Evolutionary conservation across 2,888 invertebrate genomes (phyloP), one percentile per base, ranked within the genome.

Genomic region (Nycteola revayana): DNA sequence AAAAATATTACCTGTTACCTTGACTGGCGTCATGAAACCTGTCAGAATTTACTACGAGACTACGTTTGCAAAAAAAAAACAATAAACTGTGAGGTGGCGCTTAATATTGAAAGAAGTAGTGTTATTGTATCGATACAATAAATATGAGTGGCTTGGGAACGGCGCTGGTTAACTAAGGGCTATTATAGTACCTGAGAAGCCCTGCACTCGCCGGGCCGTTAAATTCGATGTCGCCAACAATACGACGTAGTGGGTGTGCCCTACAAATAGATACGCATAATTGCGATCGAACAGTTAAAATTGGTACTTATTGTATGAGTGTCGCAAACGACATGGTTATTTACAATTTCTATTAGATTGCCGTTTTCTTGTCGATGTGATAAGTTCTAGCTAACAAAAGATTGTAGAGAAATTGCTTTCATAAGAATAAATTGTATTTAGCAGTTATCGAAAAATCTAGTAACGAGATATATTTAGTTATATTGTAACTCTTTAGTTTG

Each of bases 61-160:
- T 83, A 84, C 76, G 81, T 60, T 60, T 32, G 30, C 23, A 23
- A 48, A 6, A 46, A 54, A 75, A 73, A 77, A 82, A 73, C 66
- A 74, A 75, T 74, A 75, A 67, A 21, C 32, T 49, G 35, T 54
- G 61, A 66, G 68, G 77, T 85, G 86, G 86, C 86, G 86, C 86
- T 86, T 75, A 79, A 42, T 21, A 21, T n/a, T 56, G 68, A 63
- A 73, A 59, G 68, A 74, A 76, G 65, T 23, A 14, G 55, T 55
- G 51, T 49, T 49, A 50, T 71, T 71, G 60, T 68, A 60, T 66
- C 56, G 59, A 36, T 43, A 64, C 53, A 67, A 71, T 66, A 68
- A 68, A 61, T 61, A 37, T 21, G 58, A 53, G 48, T 71, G 74
- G 68, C 52, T 72, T 56, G 51, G 74, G 74, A 67, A 32, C 40